Percentiles rank a stretch among this genome's conserved stretches.
Evolutionary conservation across 1,140 invertebrate genomes (phyloP).

Genomic region (Prorops nasuta): DNA sequence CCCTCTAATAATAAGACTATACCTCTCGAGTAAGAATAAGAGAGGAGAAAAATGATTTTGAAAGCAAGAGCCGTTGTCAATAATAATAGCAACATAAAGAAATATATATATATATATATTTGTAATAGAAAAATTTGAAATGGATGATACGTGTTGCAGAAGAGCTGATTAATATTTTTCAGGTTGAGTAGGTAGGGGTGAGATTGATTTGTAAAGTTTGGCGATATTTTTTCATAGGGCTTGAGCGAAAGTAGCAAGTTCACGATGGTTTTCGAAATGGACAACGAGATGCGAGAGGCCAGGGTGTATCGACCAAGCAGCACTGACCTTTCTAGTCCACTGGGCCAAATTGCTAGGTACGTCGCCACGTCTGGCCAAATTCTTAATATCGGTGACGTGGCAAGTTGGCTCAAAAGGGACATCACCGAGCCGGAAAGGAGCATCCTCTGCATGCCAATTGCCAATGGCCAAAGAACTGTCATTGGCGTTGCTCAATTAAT

Average conservation of each 20-base stretch:
- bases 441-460: conserved; percentile 88
- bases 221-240: too few relatives aligned
- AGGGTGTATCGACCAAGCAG: conserved; percentile 59
- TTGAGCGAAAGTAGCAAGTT: conserved; percentile 63
- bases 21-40: too few relatives aligned
- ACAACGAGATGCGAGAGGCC: conserved; percentile 59
- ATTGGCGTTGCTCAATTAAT: conserved; percentile 93
- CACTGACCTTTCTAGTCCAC: conserved; percentile 59
- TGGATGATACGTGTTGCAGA: too few relatives aligned
- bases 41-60: too few relatives aligned
- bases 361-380: conserved; percentile 80
- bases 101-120: too few relatives aligned
- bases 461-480: conserved; percentile 81
- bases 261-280: conserved; percentile 78
- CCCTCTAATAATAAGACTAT: too few relatives aligned
- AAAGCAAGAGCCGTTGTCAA: too few relatives aligned
- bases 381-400: conserved; percentile 79
- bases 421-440: conserved; percentile 65
- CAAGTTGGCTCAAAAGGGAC: conserved; percentile 64
- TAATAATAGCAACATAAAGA: too few relatives aligned
- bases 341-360: conserved; percentile 77
- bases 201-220: too few relatives aligned
- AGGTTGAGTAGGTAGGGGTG: too few relatives aligned
- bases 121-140: too few relatives aligned
- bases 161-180: too few relatives aligned